Conservation (phyloP, 1,140 invertebrate genomes). For the Semibalanus balanoides region DNA sequence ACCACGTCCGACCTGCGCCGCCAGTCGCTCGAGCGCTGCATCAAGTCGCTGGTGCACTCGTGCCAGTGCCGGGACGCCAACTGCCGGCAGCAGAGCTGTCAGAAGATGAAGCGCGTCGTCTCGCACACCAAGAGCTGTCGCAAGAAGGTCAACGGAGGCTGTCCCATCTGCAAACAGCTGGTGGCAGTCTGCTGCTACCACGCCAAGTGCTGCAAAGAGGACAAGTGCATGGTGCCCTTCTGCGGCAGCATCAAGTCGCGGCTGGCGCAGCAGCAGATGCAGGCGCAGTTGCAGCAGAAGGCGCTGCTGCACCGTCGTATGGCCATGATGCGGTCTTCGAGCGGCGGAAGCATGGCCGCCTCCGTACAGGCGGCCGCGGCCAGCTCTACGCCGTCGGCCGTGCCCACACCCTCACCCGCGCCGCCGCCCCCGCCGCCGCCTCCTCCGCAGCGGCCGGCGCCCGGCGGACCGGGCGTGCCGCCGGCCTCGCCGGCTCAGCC, state of each 20-base stretch:
- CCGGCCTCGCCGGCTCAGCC: not conserved
- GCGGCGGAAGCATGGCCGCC: not conserved
- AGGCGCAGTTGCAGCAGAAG: constrained; percentile 76
- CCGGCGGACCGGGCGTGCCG: too few species aligned
- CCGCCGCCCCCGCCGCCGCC: too few species aligned
- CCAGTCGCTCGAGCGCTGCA: constrained; percentile 89
- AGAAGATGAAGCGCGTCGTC: constrained; percentile 97
- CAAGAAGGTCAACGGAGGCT: constrained; percentile 86
- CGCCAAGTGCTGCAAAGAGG: constrained; percentile 93
- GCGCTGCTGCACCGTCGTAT: constrained; percentile 68
- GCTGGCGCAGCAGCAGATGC: constrained; percentile 87
- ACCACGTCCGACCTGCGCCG: constrained; percentile 63
- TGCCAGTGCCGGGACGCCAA: constrained; percentile 94
- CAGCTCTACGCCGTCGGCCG: too few species aligned
- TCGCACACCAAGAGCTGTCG: constrained; percentile 91
- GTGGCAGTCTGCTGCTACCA: constrained; percentile 97
- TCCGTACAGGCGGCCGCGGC: constrained; percentile 11
- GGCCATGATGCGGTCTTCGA: constrained; percentile 59
- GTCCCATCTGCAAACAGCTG: constrained; percentile 96
- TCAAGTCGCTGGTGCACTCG: constrained; percentile 93
- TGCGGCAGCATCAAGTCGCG: constrained; percentile 97
- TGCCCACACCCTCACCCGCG: too few species aligned
- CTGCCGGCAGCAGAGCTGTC: constrained; percentile 86
- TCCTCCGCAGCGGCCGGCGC: too few species aligned
- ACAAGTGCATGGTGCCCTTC: constrained; percentile 93